A percentile compares a stretch with the other conserved stretches of the same genome.
These are phyloP conservation scores for Phocides pigmalion DNA, from an alignment of 1,140 invertebrate species.

Conservation along the genomic window DNA sequence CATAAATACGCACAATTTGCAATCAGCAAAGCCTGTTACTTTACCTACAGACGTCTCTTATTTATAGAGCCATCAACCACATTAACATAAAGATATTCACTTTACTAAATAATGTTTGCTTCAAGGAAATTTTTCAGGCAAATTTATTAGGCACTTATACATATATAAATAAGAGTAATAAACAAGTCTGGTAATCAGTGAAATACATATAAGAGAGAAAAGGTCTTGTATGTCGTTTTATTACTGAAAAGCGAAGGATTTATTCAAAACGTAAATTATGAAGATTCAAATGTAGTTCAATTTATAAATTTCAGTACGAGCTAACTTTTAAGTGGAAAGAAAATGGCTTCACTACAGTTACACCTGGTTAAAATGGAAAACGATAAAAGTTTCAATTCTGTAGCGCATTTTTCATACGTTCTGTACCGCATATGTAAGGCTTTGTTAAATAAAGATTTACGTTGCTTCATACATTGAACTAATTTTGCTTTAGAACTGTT, in stretches of 20 bases:
- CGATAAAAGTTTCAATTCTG: no score
- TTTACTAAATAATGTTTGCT: conserved; percentile 31
- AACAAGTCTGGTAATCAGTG: neutral
- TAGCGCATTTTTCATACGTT: no score
- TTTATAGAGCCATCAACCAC: conserved; percentile 51
- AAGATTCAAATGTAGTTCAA: neutral
- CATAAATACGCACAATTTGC: conserved; percentile 64
- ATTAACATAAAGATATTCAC: conserved; percentile 50
- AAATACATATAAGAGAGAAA: neutral
- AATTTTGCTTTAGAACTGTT: no score
- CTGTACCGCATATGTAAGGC: no score
- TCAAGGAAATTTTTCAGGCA: conserved; percentile 17
- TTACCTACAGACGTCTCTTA: conserved; percentile 41
- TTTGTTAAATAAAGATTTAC: no score
- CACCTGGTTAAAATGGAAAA: no score
- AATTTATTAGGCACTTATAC: conserved; percentile 11
- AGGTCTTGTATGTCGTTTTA: neutral
- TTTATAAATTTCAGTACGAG: neutral
- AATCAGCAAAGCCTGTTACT: conserved; percentile 71
- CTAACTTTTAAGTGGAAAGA: neutral
- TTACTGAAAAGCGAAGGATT: no score
- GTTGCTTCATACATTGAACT: no score
- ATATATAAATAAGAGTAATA: conserved; percentile 8
- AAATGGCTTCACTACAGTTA: no score
- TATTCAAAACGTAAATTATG: neutral